phyloP scores from a whole-genome alignment of 2,797 vertebrate genomes.

The Prunella strophiata region DNA sequence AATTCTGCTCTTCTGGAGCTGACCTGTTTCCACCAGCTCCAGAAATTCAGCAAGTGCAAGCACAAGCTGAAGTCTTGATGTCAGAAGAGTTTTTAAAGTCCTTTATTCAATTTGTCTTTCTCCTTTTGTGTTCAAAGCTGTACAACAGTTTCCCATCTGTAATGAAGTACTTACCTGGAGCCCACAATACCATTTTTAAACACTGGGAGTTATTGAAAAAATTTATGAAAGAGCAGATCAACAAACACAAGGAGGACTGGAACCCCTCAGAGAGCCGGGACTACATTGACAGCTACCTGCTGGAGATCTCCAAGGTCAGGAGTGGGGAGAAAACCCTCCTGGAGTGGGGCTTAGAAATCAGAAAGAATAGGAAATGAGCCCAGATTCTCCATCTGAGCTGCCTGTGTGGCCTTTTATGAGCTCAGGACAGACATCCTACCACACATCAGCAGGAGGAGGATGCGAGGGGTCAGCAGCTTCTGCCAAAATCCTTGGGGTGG shows the following conservation, averaged over 20 bases:
- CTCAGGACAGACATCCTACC: too few species aligned
- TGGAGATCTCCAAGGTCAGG: slow-evolving; percentile 80
- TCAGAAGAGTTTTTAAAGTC: not conserved
- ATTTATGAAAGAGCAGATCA: slow-evolving; percentile 63
- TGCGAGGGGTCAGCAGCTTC: not conserved
- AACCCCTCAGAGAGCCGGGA: slow-evolving; percentile 73
- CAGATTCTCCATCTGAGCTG: not conserved
- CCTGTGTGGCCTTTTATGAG: not conserved
- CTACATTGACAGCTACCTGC: slow-evolving; percentile 83
- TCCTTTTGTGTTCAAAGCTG: slow-evolving; percentile 47
- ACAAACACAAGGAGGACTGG: slow-evolving; percentile 76
- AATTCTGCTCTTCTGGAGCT: not conserved
- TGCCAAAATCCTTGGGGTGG: not conserved
- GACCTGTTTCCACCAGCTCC: not conserved
- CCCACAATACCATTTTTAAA: slow-evolving; percentile 67
- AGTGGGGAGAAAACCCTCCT: not conserved
- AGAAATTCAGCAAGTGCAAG: not conserved
- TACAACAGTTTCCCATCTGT: slow-evolving; percentile 70
- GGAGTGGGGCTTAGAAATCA: not conserved
- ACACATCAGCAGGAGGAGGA: too few species aligned
- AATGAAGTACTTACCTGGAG: slow-evolving; percentile 77
- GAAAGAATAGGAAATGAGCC: fast-evolving
- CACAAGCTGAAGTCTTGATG: not conserved
- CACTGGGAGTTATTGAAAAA: slow-evolving; percentile 24
- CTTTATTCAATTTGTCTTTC: not conserved